Percentiles rank a stretch among this genome's conserved stretches.
Conservation (phyloP, 2,888 invertebrate genomes). For the Leptothorax acervorum region DNA sequence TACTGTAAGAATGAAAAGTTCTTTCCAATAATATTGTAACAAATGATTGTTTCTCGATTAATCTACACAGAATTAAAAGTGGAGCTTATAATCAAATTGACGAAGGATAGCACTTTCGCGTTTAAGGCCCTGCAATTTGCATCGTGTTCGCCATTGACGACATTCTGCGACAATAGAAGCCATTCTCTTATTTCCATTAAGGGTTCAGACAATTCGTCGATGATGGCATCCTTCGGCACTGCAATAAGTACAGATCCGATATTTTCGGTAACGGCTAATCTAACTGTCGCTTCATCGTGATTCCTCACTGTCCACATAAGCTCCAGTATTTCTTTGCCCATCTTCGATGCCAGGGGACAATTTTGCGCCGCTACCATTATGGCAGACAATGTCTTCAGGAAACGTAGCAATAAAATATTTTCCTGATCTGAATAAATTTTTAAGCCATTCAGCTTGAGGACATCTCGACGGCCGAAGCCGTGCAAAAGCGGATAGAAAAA, state of each 20-base stretch:
- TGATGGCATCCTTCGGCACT: slow-evolving; percentile 87
- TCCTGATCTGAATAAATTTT: slow-evolving; percentile 88
- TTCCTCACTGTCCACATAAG: slow-evolving; percentile 90
- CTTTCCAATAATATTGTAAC: slow-evolving; percentile 2
- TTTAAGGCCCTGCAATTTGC: slow-evolving; percentile 89
- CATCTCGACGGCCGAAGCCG: slow-evolving; percentile 89
- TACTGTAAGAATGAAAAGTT: slow-evolving; percentile 18
- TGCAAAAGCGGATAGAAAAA: slow-evolving; percentile 94
- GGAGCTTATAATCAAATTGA: slow-evolving; percentile 84
- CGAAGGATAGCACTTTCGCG: slow-evolving; percentile 87
- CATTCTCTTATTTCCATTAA: slow-evolving; percentile 90
- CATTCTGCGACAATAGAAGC: slow-evolving; percentile 88
- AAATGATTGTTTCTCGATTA: not conserved
- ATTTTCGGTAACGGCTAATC: slow-evolving; percentile 89
- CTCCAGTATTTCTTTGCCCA: slow-evolving; percentile 90
- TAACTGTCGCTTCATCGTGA: slow-evolving; percentile 89
- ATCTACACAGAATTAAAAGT: slow-evolving; percentile 15
- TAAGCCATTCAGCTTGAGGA: slow-evolving; percentile 86
- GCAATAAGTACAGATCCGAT: slow-evolving; percentile 89
- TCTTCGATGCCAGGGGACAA: slow-evolving; percentile 88
- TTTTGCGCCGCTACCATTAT: slow-evolving; percentile 90
- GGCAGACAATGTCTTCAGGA: slow-evolving; percentile 89
- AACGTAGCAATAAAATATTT: slow-evolving; percentile 89
- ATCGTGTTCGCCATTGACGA: slow-evolving; percentile 89
- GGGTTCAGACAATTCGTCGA: slow-evolving; percentile 88